Base-by-base conservation (phyloP, 1,140 invertebrate species). In the Eufriesea mexicana region DNA sequence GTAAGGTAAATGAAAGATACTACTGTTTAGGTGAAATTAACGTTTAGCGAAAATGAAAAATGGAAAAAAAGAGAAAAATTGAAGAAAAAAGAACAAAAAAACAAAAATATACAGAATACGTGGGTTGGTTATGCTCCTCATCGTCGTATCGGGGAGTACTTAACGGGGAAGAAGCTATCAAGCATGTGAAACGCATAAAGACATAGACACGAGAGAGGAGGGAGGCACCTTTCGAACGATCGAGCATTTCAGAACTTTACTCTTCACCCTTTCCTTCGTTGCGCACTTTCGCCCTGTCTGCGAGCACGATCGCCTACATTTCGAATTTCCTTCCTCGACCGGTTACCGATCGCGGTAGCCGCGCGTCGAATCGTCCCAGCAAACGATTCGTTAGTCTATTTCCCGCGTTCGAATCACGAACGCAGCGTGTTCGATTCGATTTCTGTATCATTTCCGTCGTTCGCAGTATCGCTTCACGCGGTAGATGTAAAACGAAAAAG, bases 1-100 rank as follows among this genome's bases (percentile, higher is more conserved):
- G 91, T 89, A 85, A 90, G 81, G 86, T 91, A 92, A 92, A 79
- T 1, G 35, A 71, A 28, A 75, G 25, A 35, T 42, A 64, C 86
- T 84, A 86, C 64, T 67, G 79, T 88, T 77, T 88, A 86, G 83
- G 71, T 78, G 76, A 85, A 85, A 79, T 79, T 88, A 87, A 85
- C 71, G 47, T 61, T 79, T 86, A 78, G 81, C 85, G 67, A 79
- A 64, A 23, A 61, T 45, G 42, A 45, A 49, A 42, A 51, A 18
- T 42, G 23, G 64, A 51, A 49, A 64, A 51, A 42, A 23, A 47
- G 9, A 23, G 23, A 45, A 4, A 16, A 12, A 4, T 2, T n/a
- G 1, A 12, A n/a, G 10, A 10, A n/a, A n/a, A 18, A 18, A 42
- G 14, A 55, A 75, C 7, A 59, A n/a, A 47, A 45, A 35, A n/a